Conservation (phyloP, 2,113 vertebrate genomes). For the Scopus umbretta region DNA sequence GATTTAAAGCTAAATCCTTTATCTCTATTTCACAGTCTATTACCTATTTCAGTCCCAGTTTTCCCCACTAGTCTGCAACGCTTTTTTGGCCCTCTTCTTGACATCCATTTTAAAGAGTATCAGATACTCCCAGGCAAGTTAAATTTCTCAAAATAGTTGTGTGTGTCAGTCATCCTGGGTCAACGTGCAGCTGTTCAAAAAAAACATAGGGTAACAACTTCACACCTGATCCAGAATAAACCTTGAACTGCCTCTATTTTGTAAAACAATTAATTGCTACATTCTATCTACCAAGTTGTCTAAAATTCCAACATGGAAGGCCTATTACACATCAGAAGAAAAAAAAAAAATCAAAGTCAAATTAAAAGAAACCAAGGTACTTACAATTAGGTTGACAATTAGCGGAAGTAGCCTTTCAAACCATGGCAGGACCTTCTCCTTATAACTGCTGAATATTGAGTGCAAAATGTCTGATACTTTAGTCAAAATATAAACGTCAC, state of each 20-base stretch:
- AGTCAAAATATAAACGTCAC: slow-evolving; percentile 96
- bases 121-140: not conserved
- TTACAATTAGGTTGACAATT: slow-evolving; percentile 95
- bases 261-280: not conserved
- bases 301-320: not conserved
- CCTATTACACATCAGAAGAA: not conserved
- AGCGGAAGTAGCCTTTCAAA: slow-evolving; percentile 96
- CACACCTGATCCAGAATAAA: not conserved
- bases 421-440: slow-evolving; percentile 94
- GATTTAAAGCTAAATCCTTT: not conserved
- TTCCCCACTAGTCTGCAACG: not conserved
- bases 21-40: not conserved
- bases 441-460: slow-evolving; percentile 96
- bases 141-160: not conserved
- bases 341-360: not conserved
- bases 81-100: not conserved
- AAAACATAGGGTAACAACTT: not conserved
- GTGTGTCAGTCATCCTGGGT: not conserved
- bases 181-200: not conserved
- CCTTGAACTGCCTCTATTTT: not conserved
- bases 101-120: not conserved
- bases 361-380: slow-evolving; percentile 52
- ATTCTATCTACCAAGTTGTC: not conserved
- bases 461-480: slow-evolving; percentile 98
- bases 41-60: not conserved